Evolutionary conservation across 2,113 vertebrate genomes (phyloP), one percentile per base, ranked within the genome.

Genomic region (Syngnathoides biaculeatus): DNA sequence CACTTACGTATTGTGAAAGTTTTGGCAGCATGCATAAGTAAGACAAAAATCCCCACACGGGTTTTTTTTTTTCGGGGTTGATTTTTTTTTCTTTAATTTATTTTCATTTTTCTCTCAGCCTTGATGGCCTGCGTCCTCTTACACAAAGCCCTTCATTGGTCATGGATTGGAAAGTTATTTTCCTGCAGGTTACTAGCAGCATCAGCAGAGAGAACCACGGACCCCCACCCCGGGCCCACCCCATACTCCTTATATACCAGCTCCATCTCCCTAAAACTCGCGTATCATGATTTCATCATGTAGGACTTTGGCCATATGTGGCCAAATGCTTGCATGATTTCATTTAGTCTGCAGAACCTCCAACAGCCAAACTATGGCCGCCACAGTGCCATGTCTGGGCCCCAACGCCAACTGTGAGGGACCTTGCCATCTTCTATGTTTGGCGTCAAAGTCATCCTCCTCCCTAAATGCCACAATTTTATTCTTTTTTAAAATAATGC

Each of bases 141-240:
- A 57, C 67, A 73, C 68, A n/a, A 81, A 86, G 89, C 87, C 87
- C 89, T 90, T 90, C 87, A 89, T 90, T 89, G 75, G 78, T 84
- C 82, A 80, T 65, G 68, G 84, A 86, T 86, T 86, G 81, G 86
- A 77, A 86, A 65, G 74, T 67, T 84, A 73, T 86, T 79, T 82
- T 77, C 77, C 80, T 70, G 77, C 85, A 84, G 84, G 79, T n/a
- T n/a, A n/a, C n/a, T 74, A 80, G 71, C 78, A 69, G 77, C 70
- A 61, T 83, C 81, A 76, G 38, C 84, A 69, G 65, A 70, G 72
- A n/a, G n/a, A n/a, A 83, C 74, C 75, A n/a, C 68, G 56, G 40
- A 65, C n/a, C 43, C 72, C 69, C 48, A 26, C 58, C 60, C 19
- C 35, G n/a, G 48, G 77, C 38, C 40, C 50, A 15, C 48, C 57